Base-by-base conservation (phyloP, 2,113 vertebrate genomes). In the Hepsetus odoe region DNA sequence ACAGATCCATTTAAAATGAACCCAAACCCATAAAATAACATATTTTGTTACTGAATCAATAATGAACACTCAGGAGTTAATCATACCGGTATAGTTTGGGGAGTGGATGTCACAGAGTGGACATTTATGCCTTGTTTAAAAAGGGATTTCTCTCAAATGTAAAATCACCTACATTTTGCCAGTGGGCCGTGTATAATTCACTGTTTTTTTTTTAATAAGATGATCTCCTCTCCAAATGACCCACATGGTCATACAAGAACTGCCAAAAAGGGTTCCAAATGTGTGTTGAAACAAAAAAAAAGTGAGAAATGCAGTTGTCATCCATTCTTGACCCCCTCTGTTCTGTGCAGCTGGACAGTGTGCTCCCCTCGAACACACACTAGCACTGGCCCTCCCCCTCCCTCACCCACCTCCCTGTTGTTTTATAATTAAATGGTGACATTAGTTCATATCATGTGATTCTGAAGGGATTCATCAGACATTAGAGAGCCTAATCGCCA, bases 361-460 rank as follows among this genome's bases (percentile, higher is more conserved):
- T 75, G 62, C 35, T 78, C 80, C 65, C 53, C 24, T 59, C 33
- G 4, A 70, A 51, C 66, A 69, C 40, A 69, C 56, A 72, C 49
- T 10, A 4, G 9, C 58, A 22, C 90, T 88, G 16, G 74, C 86
- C 73, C 87, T 90, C 85, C 86, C 85, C 77, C 75, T 72, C 69
- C 30, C 72, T 70, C 18, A 64, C 18, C 76, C 87, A 67, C 22
- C 35, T n/a, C 68, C 9, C 91, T 94, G 90, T 94, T 94, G 93
- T 95, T 95, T 95, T 89, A 92, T 93, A 92, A 95, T 94, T 90
- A 95, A 95, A 93, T 71, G 87, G 92, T 87, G 92, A 95, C 94
- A 95, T 95, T 95, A 93, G 93, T 94, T 94, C 92, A 91, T 92
- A 92, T 93, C 94, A 94, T 93, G 93, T 95, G 95, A 94, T 93